phyloP scores from a whole-genome alignment of 2,797 vertebrate genomes.

The Myotis daubentonii region DNA sequence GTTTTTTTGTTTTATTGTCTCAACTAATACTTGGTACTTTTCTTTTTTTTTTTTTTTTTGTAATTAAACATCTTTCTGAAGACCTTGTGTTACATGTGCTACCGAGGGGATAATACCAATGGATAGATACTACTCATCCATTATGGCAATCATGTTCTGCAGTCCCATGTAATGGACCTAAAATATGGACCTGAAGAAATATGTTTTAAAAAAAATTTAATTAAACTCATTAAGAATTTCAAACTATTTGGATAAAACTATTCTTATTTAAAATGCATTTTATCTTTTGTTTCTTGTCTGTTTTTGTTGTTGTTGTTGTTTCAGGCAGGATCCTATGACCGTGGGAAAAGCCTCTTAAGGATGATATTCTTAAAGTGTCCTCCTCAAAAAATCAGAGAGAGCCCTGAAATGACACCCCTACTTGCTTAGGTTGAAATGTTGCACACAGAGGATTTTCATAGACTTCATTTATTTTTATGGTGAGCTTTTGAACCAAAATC shows the following conservation, averaged over 20 bases:
- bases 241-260: neutral
- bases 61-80: neutral
- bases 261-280: neutral
- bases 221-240: neutral
- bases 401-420: neutral
- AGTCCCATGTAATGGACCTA: neutral
- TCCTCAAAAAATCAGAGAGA: neutral
- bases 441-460: neutral
- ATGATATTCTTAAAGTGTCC: neutral
- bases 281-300: neutral
- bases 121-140: neutral
- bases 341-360: neutral
- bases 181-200: neutral
- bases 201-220: constrained; percentile 10
- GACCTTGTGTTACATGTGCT: neutral
- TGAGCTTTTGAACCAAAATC: constrained; percentile 55
- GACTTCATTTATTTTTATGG: constrained; percentile 56
- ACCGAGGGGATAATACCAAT: neutral
- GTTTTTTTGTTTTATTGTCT: neutral
- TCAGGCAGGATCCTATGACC: neutral
- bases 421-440: constrained; percentile 35
- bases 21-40: neutral
- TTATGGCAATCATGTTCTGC: neutral
- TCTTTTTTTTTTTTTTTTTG: neutral
- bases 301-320: neutral